Conservation (phyloP, 2,113 vertebrate genomes). For the Labrus mixtus region DNA sequence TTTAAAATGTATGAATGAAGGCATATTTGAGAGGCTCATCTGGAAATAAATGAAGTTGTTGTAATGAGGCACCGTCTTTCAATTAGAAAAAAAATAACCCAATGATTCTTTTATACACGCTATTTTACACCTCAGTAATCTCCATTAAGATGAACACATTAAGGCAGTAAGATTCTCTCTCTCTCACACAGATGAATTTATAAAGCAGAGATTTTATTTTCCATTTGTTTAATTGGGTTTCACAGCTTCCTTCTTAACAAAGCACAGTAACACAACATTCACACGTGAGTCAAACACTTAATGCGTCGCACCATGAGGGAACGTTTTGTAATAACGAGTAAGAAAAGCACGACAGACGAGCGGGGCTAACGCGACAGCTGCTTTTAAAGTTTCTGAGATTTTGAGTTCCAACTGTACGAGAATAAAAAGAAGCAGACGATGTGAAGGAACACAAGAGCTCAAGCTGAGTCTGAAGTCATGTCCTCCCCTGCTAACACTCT, state of each 20-base stretch:
- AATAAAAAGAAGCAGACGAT: conserved; percentile 2
- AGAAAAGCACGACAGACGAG: neutral
- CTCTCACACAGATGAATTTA: too few relatives aligned
- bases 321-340: neutral
- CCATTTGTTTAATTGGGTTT: neutral
- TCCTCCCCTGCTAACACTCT: conserved; percentile 33
- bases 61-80: too few relatives aligned
- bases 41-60: too few relatives aligned
- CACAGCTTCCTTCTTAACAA: neutral
- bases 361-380: neutral
- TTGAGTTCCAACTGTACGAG: conserved; percentile 6
- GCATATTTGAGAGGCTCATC: too few relatives aligned
- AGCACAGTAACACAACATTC: neutral
- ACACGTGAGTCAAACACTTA: neutral
- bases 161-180: too few relatives aligned
- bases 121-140: too few relatives aligned
- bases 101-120: too few relatives aligned
- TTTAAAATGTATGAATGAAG: too few relatives aligned
- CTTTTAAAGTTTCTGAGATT: neutral
- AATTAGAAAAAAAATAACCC: too few relatives aligned
- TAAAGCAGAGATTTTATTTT: neutral
- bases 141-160: too few relatives aligned
- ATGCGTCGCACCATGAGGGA: too few relatives aligned
- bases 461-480: conserved; percentile 30
- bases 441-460: conserved; percentile 18